Percentiles rank a stretch among this genome's conserved stretches.
These are phyloP conservation scores for Cheilosia vulpina DNA, from an alignment of 2,888 invertebrate genomes.

Conservation along the genomic window DNA sequence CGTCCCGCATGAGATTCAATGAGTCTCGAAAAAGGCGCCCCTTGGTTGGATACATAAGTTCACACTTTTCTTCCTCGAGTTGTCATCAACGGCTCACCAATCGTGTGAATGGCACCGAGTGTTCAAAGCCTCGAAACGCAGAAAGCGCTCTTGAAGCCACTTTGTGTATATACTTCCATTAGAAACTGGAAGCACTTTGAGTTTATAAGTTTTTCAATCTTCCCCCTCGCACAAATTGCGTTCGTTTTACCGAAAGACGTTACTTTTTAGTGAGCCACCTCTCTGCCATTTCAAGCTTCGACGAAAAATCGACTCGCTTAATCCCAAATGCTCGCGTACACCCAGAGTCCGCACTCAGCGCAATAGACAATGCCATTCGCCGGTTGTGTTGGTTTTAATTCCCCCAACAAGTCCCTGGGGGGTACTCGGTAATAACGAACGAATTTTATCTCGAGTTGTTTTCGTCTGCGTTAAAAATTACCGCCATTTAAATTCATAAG, in stretches of 20 bases:
- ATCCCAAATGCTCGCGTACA: neutral
- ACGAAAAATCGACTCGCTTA: neutral
- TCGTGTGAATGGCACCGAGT: too few relatives aligned
- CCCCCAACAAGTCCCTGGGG: constrained; percentile 43
- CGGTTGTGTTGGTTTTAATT: constrained; percentile 44
- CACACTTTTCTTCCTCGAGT: too few relatives aligned
- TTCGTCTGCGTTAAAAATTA: constrained; percentile 45
- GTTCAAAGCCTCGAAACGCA: too few relatives aligned
- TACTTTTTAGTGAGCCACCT: constrained; percentile 4
- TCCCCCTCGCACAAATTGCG: neutral
- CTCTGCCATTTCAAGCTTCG: neutral
- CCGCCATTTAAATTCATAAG: constrained; percentile 52
- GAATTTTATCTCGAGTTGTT: constrained; percentile 46
- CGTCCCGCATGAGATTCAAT: too few relatives aligned
- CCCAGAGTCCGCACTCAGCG: neutral
- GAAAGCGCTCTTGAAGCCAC: too few relatives aligned
- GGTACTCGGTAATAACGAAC: constrained; percentile 46
- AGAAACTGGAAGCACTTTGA: neutral
- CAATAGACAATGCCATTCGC: constrained; percentile 9
- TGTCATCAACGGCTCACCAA: too few relatives aligned
- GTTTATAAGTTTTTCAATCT: neutral
- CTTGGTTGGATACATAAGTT: too few relatives aligned
- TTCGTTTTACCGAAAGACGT: neutral
- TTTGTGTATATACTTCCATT: neutral
- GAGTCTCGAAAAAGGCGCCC: too few relatives aligned